phyloP scores from a whole-genome alignment of 2,888 invertebrate genomes.

The Pyrrhosoma nymphula region DNA sequence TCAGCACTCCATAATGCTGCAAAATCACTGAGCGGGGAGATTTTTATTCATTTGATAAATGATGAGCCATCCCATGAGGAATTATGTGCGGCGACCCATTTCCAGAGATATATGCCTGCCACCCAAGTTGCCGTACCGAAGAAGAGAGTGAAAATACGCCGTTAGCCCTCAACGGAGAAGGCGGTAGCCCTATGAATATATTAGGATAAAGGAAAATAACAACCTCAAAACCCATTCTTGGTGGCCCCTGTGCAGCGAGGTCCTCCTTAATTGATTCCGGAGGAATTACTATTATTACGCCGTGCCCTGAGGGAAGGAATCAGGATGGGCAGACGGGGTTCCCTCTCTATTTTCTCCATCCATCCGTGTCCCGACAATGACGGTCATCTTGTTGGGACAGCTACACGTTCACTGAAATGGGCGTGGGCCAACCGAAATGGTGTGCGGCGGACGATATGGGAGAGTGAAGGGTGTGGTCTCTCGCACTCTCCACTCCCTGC shows the following conservation, averaged over 20 bases:
- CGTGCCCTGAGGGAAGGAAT: slow-evolving; percentile 48
- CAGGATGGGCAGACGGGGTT: not conserved
- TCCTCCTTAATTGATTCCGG: slow-evolving; percentile 54
- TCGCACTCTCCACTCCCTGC: not conserved
- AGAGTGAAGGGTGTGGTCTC: not conserved
- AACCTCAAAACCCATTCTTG: not conserved
- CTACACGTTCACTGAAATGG: not conserved
- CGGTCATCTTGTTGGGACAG: slow-evolving; percentile 21
- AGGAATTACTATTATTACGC: slow-evolving; percentile 56
- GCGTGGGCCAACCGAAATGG: not conserved
- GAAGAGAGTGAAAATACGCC: not conserved
- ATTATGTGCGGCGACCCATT: not conserved
- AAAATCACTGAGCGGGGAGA: not conserved
- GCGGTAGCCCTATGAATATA: slow-evolving; percentile 16
- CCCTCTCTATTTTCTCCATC: not conserved
- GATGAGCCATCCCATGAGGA: not conserved
- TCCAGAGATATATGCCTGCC: not conserved
- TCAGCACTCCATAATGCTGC: not conserved
- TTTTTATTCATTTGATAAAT: slow-evolving; percentile 3
- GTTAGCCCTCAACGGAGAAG: not conserved
- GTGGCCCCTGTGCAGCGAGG: not conserved
- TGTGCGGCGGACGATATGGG: not conserved
- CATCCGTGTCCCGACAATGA: not conserved
- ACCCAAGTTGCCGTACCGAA: not conserved
- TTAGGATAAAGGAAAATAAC: slow-evolving; percentile 12